Evolutionary conservation across 2,888 invertebrate genomes (phyloP), one percentile per base, ranked within the genome.

Genomic region (Agrochola lota): DNA sequence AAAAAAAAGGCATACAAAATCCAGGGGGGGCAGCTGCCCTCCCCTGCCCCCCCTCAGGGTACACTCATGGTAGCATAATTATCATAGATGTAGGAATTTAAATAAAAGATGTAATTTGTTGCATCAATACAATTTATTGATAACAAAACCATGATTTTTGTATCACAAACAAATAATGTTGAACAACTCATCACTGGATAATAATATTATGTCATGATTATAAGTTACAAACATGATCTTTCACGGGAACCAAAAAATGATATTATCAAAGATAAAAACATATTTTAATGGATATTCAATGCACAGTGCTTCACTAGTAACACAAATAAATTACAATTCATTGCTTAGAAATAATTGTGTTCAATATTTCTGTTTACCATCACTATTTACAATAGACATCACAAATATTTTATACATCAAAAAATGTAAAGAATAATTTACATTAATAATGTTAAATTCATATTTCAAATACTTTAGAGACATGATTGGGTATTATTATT

Each of bases 51-150:
- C 35, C 35, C 35, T 35, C 30, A 2, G 5, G 35, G 3, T 30
- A 30, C 30, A 3, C 30, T 3, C 30, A 30, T 40, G 26, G 49
- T 12, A 11, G 46, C 6, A 20, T 20, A 26, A 46, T 26, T 4
- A 23, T 49, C 20, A 49, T 23, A 23, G 30, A 30, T 23, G 1
- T 8, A 20, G 12, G 76, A 26, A 72, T 63, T 23, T 15, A 68
- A 83, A 80, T 71, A 85, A 82, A 81, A 59, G 2, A n/a, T 20
- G 9, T 23, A 57, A 71, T 55, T 71, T 78, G 66, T 88, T 91
- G 88, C 88, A 91, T 76, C 88, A 90, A 88, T 91, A 92, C 89
- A 87, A 87, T 94, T 91, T 91, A 91, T 92, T 93, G 85, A 85
- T 89, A 91, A 91, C 86, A 91, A 83, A 78, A 80, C 71, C 81